These are phyloP conservation scores for Hycleus cichorii DNA, from an alignment of 1,140 invertebrate species.

Conservation along the genomic window DNA sequence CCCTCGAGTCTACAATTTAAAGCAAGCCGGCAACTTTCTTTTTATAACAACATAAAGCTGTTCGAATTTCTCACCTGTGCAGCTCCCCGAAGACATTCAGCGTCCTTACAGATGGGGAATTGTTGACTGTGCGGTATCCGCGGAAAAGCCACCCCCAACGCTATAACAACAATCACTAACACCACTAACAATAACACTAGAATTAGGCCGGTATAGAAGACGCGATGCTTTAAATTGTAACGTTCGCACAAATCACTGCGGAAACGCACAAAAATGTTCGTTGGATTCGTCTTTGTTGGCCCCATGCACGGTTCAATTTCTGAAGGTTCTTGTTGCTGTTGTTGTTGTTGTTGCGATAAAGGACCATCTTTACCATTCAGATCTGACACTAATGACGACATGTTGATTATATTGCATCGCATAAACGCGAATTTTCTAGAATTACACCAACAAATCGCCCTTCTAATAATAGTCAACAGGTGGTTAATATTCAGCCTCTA, in stretches of 20 bases:
- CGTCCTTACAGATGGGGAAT: slow-evolving; percentile 32
- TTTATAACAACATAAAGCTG: too few species aligned
- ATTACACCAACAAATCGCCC: too few species aligned
- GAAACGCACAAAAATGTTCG: slow-evolving; percentile 2
- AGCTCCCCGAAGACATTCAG: slow-evolving; percentile 35
- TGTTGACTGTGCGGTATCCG: slow-evolving; percentile 26
- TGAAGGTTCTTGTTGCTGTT: background rate
- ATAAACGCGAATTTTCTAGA: too few species aligned
- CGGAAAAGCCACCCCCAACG: slow-evolving; percentile 37
- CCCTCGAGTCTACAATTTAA: too few species aligned
- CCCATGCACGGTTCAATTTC: slow-evolving; percentile 29
- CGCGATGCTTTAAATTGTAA: slow-evolving; percentile 29
- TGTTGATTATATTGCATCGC: too few species aligned
- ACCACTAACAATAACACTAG: slow-evolving; percentile 31
- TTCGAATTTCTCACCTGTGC: slow-evolving; percentile 29
- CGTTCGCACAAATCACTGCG: slow-evolving; percentile 29
- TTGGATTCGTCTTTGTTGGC: background rate
- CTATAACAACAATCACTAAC: slow-evolving; percentile 36
- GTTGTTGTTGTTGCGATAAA: background rate
- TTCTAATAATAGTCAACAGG: too few species aligned
- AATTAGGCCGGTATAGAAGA: slow-evolving; percentile 28
- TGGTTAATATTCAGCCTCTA: too few species aligned
- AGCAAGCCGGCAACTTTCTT: too few species aligned
- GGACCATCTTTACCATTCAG: background rate
- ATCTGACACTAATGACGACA: too few species aligned